Evolutionary conservation across 2,888 invertebrate genomes (phyloP).

Genomic region (Scaptomyza cyrtandrae): DNA sequence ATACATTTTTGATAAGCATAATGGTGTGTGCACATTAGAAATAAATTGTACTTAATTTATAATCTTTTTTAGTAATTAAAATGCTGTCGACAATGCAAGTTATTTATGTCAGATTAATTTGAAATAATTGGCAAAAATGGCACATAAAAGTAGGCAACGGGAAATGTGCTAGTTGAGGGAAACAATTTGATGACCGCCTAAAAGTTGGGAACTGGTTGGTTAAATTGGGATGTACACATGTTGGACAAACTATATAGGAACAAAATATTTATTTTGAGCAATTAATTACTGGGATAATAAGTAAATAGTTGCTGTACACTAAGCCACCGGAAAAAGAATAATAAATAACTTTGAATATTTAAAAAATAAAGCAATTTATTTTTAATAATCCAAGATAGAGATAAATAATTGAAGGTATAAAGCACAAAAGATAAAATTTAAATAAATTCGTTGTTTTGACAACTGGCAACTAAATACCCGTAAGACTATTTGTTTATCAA

Average conservation of each 20-base stretch:
- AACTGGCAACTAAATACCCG: no score
- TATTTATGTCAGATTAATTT: constrained; percentile 1
- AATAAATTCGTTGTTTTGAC: no score
- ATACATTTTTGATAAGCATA: constrained; percentile 12
- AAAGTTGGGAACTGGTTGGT: background rate
- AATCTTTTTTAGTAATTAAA: background rate
- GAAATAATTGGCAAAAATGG: background rate
- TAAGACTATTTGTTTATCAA: background rate
- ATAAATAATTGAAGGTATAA: no score
- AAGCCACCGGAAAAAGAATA: background rate
- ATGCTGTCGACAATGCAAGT: background rate
- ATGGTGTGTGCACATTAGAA: background rate
- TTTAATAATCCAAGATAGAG: no score
- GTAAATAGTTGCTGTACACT: background rate
- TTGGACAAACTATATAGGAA: background rate
- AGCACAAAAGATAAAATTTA: no score
- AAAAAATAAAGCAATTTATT: no score
- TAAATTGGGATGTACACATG: no score
- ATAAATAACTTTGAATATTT: background rate
- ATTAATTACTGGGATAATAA: background rate
- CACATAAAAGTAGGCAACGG: constrained; percentile 11
- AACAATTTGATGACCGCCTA: background rate
- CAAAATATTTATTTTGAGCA: background rate
- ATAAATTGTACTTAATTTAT: background rate
- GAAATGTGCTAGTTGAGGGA: background rate